These are phyloP conservation scores for Drosophila mercatorum DNA, from an alignment of 2,888 invertebrate species.

Conservation along the genomic window DNA sequence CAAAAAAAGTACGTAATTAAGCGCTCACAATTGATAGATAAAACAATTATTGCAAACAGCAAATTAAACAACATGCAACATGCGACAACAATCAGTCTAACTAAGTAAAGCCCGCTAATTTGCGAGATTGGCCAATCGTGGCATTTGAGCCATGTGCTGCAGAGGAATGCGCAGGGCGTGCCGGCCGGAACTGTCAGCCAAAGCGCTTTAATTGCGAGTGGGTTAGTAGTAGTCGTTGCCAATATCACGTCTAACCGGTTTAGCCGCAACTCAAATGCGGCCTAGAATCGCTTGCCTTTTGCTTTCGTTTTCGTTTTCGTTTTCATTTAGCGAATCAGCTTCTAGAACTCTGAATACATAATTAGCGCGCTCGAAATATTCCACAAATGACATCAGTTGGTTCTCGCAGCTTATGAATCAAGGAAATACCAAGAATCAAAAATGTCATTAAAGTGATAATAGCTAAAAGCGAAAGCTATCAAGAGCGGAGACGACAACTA, in stretches of 20 bases:
- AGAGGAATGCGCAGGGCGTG: constrained; percentile 32
- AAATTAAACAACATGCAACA: constrained; percentile 66
- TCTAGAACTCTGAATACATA: constrained; percentile 37
- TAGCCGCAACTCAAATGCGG: constrained; percentile 31
- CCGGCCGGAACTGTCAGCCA: constrained; percentile 43
- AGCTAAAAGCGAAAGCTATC: neutral
- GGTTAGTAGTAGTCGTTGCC: constrained; percentile 52
- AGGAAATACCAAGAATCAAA: constrained; percentile 21
- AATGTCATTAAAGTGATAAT: neutral
- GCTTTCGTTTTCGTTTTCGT: constrained; percentile 31
- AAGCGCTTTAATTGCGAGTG: constrained; percentile 21
- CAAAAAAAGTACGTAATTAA: constrained; percentile 58
- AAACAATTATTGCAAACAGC: constrained; percentile 71
- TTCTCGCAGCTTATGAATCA: constrained; percentile 11
- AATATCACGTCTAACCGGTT: constrained; percentile 64
- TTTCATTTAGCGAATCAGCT: constrained; percentile 58
- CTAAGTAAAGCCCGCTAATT: constrained; percentile 47
- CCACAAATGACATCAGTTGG: constrained; percentile 49
- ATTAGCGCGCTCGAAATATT: constrained; percentile 44
- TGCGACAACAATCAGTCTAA: constrained; percentile 60
- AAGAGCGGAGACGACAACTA: neutral
- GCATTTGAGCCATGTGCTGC: constrained; percentile 12
- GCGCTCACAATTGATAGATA: constrained; percentile 67
- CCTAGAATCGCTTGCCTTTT: constrained; percentile 43
- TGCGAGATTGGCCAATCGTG: constrained; percentile 46